Conservation (phyloP, 1,140 invertebrate species). For the Periplaneta americana region DNA sequence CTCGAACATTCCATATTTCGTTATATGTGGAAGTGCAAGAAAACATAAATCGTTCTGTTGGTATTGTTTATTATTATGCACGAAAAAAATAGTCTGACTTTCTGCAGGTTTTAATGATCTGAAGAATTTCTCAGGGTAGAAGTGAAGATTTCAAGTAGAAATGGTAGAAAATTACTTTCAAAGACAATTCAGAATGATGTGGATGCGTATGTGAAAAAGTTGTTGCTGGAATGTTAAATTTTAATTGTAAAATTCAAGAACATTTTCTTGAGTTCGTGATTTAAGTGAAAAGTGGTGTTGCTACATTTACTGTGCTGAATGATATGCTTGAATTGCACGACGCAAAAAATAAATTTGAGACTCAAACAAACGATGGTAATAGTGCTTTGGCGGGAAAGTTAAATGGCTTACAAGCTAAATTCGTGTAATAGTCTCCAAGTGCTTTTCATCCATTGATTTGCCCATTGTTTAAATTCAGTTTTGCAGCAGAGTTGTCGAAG, state of each 20-base stretch:
- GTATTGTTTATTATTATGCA: too few relatives aligned
- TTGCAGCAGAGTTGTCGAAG: not conserved
- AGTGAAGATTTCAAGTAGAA: too few relatives aligned
- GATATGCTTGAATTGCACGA: constrained; percentile 7
- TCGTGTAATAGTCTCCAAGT: constrained; percentile 17
- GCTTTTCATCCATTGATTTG: constrained; percentile 13
- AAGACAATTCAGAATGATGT: constrained; percentile 23
- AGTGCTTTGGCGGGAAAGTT: constrained; percentile 14
- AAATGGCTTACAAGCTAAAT: constrained; percentile 15
- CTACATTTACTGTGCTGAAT: constrained; percentile 3
- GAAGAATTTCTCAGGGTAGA: too few relatives aligned
- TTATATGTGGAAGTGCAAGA: too few relatives aligned
- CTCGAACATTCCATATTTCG: too few relatives aligned
- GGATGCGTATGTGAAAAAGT: constrained; percentile 11
- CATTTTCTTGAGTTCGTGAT: constrained; percentile 18
- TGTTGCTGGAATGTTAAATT: constrained; percentile 16
- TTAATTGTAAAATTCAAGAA: constrained; percentile 12
- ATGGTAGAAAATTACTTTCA: not conserved
- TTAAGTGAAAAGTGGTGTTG: constrained; percentile 10
- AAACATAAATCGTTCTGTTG: too few relatives aligned
- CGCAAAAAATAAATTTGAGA: constrained; percentile 17
- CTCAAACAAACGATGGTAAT: constrained; percentile 22
- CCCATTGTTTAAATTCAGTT: constrained; percentile 16
- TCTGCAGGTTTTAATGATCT: too few relatives aligned
- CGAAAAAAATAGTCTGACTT: too few relatives aligned